Percentiles rank a stretch among this genome's conserved stretches.
These are phyloP conservation scores for Bombus haemorrhoidalis DNA, from an alignment of 1,140 invertebrate species.

Conservation along the genomic window DNA sequence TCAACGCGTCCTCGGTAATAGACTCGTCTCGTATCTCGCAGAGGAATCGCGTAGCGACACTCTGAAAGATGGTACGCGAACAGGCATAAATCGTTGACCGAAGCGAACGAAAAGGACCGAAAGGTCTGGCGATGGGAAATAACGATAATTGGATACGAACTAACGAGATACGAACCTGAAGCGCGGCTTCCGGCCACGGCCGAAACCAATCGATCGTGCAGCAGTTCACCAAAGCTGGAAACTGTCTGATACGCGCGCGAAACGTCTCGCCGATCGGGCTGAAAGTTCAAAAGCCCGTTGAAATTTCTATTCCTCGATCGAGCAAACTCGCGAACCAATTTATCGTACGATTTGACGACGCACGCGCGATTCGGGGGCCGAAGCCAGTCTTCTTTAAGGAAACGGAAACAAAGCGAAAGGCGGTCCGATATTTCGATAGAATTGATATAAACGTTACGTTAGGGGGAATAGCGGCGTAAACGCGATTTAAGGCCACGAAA, in stretches of 20 bases:
- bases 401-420: no score
- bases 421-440: no score
- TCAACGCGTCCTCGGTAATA: conserved; percentile 80
- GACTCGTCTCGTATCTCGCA: conserved; percentile 82
- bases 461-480: no score
- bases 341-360: no score
- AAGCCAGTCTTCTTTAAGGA: no score
- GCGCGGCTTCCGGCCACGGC: conserved; percentile 86
- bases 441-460: no score
- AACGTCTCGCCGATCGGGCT: conserved; percentile 88
- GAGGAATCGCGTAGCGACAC: conserved; percentile 82
- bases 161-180: conserved; percentile 82
- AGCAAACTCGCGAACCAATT: no score
- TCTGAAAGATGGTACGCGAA: conserved; percentile 68
- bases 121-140: no score
- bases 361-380: no score
- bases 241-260: conserved; percentile 86
- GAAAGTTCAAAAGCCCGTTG: conserved; percentile 71
- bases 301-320: no score
- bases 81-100: neutral
- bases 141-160: no score
- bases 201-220: conserved; percentile 91
- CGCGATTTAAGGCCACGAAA: no score
- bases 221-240: conserved; percentile 89
- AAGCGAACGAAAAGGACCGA: rapidly evolving